Evolutionary conservation across 2,797 vertebrate species (phyloP), one percentile per base, ranked within the genome.

Genomic region (Ataeniobius toweri): DNA sequence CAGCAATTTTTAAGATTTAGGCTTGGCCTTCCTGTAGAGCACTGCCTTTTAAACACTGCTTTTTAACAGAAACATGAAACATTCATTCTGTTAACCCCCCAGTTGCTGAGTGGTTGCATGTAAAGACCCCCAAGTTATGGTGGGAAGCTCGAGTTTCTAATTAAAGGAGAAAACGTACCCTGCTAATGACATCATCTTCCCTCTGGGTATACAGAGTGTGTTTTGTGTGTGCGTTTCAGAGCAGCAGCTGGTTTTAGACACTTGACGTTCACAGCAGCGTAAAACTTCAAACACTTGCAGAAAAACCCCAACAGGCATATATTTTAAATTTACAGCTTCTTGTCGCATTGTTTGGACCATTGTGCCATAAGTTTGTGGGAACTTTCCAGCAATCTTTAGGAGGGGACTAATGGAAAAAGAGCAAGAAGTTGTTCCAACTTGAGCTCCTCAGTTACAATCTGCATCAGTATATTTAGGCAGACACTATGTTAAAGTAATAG

Each of bases 181-280:
- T 86, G 86, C 71, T 80, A 88, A 89, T 95, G 95, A 96, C 93
- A 94, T 96, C 94, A 94, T 83, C 87, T 85, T 14, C 80, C 92
- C 83, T 78, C 79, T 55, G 82, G 89, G 84, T 68, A 13, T 1
- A 67, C 68, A 78, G 8, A 61, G 81, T 80, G 63, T 67, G 63
- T 67, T 24, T 53, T 75, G 71, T 77, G 85, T 78, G 67, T 82
- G 82, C 83, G 75, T 86, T 77, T 76, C 71, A 56, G 79, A 85
- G 55, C 78, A 80, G 87, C 94, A 95, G 94, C 94, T 95, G 94
- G 89, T 94, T 93, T 88, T 16, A 85, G 85, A 91, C 81, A 75
- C 85, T 88, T 82, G 83, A 92, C 81, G 82, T 80, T 83, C 85
- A 69, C 87, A 71, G 76, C 76, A 61, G 88, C 76, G 87, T 80